Evolutionary conservation across 2,797 vertebrate genomes (phyloP).

Genomic region (Scolopax rusticola): DNA sequence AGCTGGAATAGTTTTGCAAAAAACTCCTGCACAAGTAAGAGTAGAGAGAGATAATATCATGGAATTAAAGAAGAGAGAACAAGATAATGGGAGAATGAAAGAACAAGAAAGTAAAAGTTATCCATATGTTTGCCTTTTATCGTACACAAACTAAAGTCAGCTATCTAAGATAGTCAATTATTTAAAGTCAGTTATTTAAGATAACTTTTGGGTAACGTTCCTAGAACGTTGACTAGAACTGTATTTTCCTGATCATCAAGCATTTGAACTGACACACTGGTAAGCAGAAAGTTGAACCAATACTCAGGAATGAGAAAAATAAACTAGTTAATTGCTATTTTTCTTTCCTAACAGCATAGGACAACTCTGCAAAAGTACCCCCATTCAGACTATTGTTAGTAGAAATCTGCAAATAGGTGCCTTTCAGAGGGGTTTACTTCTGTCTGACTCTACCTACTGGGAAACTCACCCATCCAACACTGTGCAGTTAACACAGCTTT

Average conservation of each 20-base stretch:
- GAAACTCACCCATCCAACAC: not conserved
- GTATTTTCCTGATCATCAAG: not conserved
- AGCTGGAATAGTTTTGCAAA: not conserved
- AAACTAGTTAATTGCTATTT: not conserved
- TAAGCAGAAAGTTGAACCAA: not conserved
- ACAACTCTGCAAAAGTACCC: not conserved
- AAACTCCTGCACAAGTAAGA: not conserved
- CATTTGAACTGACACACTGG: not conserved
- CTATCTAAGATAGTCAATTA: no score
- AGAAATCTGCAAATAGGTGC: not conserved
- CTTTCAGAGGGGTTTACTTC: not conserved
- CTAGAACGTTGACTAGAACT: not conserved
- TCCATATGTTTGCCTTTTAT: not conserved
- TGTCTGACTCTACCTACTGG: not conserved
- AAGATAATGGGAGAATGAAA: not conserved
- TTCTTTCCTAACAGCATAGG: not conserved
- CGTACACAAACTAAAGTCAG: not conserved
- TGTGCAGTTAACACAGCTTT: not conserved
- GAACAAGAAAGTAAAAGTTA: not conserved
- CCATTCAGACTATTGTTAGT: not conserved
- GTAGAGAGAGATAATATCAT: not conserved
- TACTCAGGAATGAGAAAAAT: not conserved
- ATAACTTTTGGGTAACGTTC: not conserved
- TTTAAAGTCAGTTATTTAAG: not conserved
- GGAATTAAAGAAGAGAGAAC: not conserved